These are phyloP conservation scores for Gnathonemus echidnorhynchus DNA, from an alignment of 2,113 vertebrate species.

Conservation along the genomic window DNA sequence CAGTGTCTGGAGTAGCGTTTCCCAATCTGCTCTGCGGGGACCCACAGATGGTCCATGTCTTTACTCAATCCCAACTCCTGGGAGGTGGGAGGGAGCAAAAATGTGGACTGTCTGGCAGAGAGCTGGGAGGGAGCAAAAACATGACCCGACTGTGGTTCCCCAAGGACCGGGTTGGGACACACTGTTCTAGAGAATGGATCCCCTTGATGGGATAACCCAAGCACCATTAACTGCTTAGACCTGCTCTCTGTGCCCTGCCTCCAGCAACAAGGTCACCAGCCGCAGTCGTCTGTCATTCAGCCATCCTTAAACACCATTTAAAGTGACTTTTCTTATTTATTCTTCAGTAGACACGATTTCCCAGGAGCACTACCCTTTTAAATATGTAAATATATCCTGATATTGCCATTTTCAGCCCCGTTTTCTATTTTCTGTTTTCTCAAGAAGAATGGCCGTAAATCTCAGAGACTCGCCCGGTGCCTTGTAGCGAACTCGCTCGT, in stretches of 20 bases:
- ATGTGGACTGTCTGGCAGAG: background rate
- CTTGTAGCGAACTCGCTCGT: background rate
- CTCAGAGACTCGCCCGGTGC: background rate
- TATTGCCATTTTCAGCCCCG: background rate
- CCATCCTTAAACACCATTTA: background rate
- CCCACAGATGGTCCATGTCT: background rate
- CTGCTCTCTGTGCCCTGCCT: background rate
- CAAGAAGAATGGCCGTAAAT: background rate
- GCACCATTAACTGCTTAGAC: background rate
- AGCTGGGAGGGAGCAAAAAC: background rate
- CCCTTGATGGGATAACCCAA: slow-evolving; percentile 44
- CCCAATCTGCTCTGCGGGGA: background rate
- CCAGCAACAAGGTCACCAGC: background rate
- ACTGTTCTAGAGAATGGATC: slow-evolving; percentile 14
- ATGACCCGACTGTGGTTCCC: background rate
- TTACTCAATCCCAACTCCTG: background rate
- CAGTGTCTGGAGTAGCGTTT: background rate
- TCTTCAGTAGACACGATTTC: background rate
- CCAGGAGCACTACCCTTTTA: background rate
- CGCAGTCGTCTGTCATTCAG: background rate
- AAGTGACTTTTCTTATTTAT: background rate
- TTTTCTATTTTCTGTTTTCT: background rate
- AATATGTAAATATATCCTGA: background rate
- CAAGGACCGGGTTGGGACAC: background rate
- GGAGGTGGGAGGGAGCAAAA: background rate